Conservation (phyloP, 2,113 vertebrate species). For the Coregonus clupeaformis region DNA sequence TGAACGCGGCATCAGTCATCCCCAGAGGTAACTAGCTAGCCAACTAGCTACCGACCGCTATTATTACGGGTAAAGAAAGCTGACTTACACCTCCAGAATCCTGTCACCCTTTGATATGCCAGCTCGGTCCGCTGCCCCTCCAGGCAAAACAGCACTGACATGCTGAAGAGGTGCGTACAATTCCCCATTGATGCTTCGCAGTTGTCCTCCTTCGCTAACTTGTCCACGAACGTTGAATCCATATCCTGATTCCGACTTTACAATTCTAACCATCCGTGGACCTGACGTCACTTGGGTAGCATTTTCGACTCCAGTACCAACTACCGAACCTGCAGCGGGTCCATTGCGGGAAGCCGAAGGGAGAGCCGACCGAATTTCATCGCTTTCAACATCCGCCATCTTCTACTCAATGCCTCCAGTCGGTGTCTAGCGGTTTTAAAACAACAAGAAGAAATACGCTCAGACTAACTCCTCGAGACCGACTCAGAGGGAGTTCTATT, state of each 20-base stretch:
- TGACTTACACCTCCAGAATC: slow-evolving; percentile 95
- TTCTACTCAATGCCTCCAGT: slow-evolving; percentile 67
- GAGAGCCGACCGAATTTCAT: slow-evolving; percentile 76
- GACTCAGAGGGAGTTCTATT: too few relatives aligned
- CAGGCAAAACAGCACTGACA: slow-evolving; percentile 93
- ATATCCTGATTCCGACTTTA: slow-evolving; percentile 94
- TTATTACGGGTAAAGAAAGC: slow-evolving; percentile 16
- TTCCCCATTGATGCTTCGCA: slow-evolving; percentile 96
- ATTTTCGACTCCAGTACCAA: slow-evolving; percentile 64
- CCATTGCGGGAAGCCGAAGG: slow-evolving; percentile 76
- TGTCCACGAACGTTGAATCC: slow-evolving; percentile 96
- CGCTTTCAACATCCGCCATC: slow-evolving; percentile 90
- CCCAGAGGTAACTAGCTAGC: neutral
- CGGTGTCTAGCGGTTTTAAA: slow-evolving; percentile 56
- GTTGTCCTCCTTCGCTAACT: slow-evolving; percentile 95
- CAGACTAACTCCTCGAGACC: slow-evolving; percentile 33
- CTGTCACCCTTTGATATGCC: slow-evolving; percentile 92
- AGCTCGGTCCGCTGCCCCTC: slow-evolving; percentile 90
- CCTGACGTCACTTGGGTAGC: slow-evolving; percentile 70
- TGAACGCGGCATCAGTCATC: too few relatives aligned
- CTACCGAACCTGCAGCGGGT: slow-evolving; percentile 73
- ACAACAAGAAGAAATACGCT: slow-evolving; percentile 42
- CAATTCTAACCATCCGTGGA: slow-evolving; percentile 88
- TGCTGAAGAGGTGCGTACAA: slow-evolving; percentile 97
- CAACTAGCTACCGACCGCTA: neutral